A percentile compares a stretch with the other conserved stretches of the same genome.
Conservation (phyloP, 2,888 invertebrate species). For the Pheosia tremula region DNA sequence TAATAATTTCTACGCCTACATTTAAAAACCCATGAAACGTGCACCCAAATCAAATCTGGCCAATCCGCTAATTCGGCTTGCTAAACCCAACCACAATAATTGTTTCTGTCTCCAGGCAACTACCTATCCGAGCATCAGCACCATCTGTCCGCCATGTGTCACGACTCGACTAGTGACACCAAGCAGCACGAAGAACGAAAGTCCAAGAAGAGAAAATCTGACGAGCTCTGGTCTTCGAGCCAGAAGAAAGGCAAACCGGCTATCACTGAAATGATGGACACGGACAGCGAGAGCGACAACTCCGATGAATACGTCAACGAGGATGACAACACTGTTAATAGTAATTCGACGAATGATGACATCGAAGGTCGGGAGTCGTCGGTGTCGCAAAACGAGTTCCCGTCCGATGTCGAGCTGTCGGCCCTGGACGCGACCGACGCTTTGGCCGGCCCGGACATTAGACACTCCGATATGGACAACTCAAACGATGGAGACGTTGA, state of each 20-base stretch:
- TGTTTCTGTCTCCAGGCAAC: conserved; percentile 51
- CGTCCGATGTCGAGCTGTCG: conserved; percentile 86
- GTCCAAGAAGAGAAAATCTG: conserved; percentile 86
- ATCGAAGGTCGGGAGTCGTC: conserved; percentile 72
- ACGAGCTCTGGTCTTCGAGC: conserved; percentile 84
- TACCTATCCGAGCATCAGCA: conserved; percentile 79
- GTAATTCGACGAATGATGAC: conserved; percentile 76
- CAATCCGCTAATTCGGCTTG: too few relatives aligned
- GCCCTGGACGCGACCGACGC: conserved; percentile 86
- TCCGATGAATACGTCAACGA: conserved; percentile 74
- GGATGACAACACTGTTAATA: conserved; percentile 77
- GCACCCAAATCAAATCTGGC: too few relatives aligned
- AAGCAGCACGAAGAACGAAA: conserved; percentile 75
- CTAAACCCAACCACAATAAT: background rate
- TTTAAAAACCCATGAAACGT: too few relatives aligned
- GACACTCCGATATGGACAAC: conserved; percentile 84
- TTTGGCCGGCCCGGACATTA: conserved; percentile 71
- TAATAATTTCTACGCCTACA: too few relatives aligned
- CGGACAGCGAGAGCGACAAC: conserved; percentile 83
- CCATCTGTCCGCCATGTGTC: conserved; percentile 73
- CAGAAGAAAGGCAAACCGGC: conserved; percentile 85
- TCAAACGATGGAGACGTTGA: conserved; percentile 86
- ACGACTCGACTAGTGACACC: conserved; percentile 59
- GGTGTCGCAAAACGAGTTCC: conserved; percentile 83
- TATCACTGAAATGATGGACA: conserved; percentile 85